A percentile compares a stretch with the other conserved stretches of the same genome.
Conservation (phyloP, 2,113 vertebrate genomes). For the Lontra canadensis region DNA sequence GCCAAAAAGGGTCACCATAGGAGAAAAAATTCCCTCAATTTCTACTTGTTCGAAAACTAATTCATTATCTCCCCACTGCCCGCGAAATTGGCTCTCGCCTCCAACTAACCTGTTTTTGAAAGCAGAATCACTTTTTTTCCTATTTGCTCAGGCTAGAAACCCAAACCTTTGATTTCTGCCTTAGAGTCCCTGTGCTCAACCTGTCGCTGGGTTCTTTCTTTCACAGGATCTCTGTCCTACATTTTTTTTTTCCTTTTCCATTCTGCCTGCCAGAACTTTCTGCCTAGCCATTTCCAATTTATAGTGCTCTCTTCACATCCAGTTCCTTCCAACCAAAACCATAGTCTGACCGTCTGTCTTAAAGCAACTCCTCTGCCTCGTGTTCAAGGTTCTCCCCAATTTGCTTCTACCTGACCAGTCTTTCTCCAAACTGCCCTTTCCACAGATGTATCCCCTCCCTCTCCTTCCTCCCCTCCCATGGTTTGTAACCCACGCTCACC, state of each 20-base stretch:
- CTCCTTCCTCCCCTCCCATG: not conserved
- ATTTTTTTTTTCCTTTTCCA: not conserved
- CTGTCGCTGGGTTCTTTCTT: not conserved
- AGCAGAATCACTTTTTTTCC: not conserved
- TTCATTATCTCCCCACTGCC: too few relatives aligned
- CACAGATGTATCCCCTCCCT: rapidly evolving
- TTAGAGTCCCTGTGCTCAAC: not conserved
- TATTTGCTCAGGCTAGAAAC: not conserved
- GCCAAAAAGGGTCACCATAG: not conserved
- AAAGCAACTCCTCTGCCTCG: not conserved
- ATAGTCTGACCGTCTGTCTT: not conserved
- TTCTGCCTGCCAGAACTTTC: not conserved
- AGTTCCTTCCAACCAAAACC: not conserved
- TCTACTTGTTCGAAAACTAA: not conserved
- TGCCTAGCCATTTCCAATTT: not conserved
- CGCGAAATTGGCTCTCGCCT: not conserved
- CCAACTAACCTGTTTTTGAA: not conserved
- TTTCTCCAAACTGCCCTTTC: not conserved
- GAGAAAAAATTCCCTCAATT: not conserved
- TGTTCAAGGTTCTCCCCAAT: not conserved
- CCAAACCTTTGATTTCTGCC: not conserved
- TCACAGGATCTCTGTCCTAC: not conserved
- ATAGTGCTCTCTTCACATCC: not conserved
- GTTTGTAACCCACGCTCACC: not conserved
- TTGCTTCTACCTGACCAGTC: too few relatives aligned